Evolutionary conservation across 1,140 invertebrate genomes (phyloP).

Genomic region (Drosophila insularis): DNA sequence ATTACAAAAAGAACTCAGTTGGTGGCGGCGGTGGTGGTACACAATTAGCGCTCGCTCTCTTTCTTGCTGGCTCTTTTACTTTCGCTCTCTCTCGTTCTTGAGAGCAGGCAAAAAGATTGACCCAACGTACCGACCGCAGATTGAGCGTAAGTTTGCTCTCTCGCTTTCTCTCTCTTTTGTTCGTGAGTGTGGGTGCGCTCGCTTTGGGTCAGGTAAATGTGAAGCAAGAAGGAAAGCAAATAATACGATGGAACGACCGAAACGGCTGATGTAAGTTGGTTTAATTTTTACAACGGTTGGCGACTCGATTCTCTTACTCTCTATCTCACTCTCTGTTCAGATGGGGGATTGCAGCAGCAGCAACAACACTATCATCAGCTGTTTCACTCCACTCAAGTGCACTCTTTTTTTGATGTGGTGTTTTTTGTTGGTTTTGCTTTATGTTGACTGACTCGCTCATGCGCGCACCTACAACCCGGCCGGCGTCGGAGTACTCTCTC

Average conservation of each 20-base stretch:
- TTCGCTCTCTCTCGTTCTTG: not conserved
- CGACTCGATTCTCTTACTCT: conserved; percentile 19
- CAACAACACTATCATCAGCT: conserved; percentile 33
- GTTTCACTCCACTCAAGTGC: conserved; percentile 37
- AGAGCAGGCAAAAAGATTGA: conserved; percentile 2
- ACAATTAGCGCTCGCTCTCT: not conserved
- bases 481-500: conserved; percentile 36
- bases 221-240: conserved; percentile 30
- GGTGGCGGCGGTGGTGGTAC: conserved; percentile 5
- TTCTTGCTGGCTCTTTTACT: not conserved
- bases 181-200: conserved; percentile 23
- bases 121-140: not conserved
- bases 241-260: conserved; percentile 27
- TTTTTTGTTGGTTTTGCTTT: not conserved
- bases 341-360: not conserved
- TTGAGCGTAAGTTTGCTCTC: conserved; percentile 1
- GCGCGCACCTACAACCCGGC: conserved; percentile 70
- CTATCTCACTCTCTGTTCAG: not conserved
- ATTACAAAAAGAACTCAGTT: conserved; percentile 1
- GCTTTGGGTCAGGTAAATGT: conserved; percentile 38
- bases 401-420: conserved; percentile 12
- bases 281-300: conserved; percentile 48
- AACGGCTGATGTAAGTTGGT: conserved; percentile 66
- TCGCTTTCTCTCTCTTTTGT: not conserved
- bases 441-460: conserved; percentile 53